phyloP scores from a whole-genome alignment of 2,113 vertebrate genomes.

The Pogonocichla stellata region DNA sequence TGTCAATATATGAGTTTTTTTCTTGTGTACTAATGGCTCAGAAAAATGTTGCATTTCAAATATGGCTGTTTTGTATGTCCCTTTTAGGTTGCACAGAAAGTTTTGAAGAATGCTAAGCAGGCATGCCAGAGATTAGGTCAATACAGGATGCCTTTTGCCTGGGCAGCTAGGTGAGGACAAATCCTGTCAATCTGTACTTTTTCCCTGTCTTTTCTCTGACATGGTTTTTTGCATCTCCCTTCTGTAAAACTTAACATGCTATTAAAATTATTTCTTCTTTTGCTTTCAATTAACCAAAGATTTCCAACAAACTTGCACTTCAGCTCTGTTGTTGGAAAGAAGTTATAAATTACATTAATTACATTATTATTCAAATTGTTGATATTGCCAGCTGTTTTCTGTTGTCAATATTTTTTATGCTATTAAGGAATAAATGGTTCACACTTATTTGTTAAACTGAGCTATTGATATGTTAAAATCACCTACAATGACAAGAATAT shows the following conservation, averaged over 20 bases:
- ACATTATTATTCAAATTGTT: not conserved
- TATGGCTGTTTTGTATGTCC: not conserved
- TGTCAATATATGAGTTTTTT: not conserved
- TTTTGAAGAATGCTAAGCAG: slow-evolving; percentile 95
- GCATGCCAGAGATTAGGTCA: slow-evolving; percentile 92
- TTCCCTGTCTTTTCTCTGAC: not conserved
- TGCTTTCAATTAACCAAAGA: not conserved
- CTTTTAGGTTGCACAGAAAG: slow-evolving; percentile 92
- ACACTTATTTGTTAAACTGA: not conserved
- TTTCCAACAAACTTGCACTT: not conserved
- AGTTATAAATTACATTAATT: not conserved
- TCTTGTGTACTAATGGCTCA: not conserved
- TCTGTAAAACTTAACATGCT: not conserved
- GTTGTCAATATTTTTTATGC: not conserved
- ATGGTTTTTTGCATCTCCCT: not conserved
- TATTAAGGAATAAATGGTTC: not conserved
- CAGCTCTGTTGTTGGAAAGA: not conserved
- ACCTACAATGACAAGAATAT: not conserved
- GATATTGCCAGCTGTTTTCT: not conserved
- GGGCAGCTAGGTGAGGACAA: slow-evolving; percentile 89
- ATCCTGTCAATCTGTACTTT: not conserved
- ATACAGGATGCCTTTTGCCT: slow-evolving; percentile 97
- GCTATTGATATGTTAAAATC: not conserved
- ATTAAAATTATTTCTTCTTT: not conserved
- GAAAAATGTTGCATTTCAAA: not conserved